Base-by-base conservation (phyloP, 2,797 vertebrate species). In the Ispidina picta region DNA sequence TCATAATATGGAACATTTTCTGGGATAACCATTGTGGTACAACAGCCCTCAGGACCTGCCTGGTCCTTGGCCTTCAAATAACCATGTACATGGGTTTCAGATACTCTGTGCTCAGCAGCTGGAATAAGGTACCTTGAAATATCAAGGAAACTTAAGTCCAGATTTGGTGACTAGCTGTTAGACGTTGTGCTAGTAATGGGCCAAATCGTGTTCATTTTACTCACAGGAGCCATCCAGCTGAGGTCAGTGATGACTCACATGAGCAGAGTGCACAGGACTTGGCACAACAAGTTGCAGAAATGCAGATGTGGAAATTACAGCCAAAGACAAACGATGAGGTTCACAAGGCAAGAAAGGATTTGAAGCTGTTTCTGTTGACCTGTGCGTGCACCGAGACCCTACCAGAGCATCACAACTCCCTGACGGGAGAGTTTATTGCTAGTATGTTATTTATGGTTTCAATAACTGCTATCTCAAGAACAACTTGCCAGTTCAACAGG, bases 291-390 rank as follows among this genome's bases (percentile, higher is more conserved):
- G 21, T 75, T 49, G 14, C 91, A 92, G 76, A 68, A 86, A 49
- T 63, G 58, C 96, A 97, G 96, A 97, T 96, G 96, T 97, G 80
- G 83, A 96, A 95, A 86, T 41, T 17, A 48, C 29, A 76, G 91
- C 86, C 93, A 94, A 78, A 78, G 62, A 77, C 37, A 74, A 83
- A 76, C 2, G 1, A 78, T 3, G 2, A 78, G 65, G 84, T 78
- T 56, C 35, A 5, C 72, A 41, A 46, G 54, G 88, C 71, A 86
- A 83, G 70, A 62, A 82, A 85, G 54, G 74, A 63, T 86, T 68
- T 41, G 41, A 92, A 88, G 59, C 74, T 43, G 74, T 92, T 84
- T 70, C 80, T 60, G 35, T 49, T 91, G 75, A 92, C 76, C 48
- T 87, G 76, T 33, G 73, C 14, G 4, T 4, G 21, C 52, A 60